Base-by-base conservation (phyloP, 2,113 vertebrate genomes). In the Crotalus helleri region DNA sequence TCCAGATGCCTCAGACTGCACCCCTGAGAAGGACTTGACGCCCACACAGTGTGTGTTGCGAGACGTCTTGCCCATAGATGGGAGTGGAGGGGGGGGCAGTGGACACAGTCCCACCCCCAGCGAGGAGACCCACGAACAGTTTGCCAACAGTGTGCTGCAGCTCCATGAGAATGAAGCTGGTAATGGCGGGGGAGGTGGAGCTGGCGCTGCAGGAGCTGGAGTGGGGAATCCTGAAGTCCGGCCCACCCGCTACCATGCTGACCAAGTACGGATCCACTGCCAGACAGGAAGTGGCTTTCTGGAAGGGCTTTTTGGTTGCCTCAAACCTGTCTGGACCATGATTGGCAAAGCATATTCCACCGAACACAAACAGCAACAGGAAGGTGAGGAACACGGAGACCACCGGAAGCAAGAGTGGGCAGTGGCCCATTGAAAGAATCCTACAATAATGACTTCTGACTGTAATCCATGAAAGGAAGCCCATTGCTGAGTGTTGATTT, bases 321-420 rank as follows among this genome's bases (percentile, higher is more conserved):
- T 99, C 88, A 98, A 98, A 87, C 99, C 99, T 8, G 99, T 99
- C 93, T 99, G 99, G 99, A 99, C 98, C 91, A 99, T 99, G 98
- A 99, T 99, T 23, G 99, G 99, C 95, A 99, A 99, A 96, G 98
- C 99, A 19, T 99, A 99, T 96, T 98, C 98, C 87, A 99, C 98
- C 0, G 99, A 99, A 92, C 98, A 99, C 98, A 99, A 99, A 93
- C 98, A 99, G 53, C 97, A 97, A 88, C 97, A 98, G 53, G 98
- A 99, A 94, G 99, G 99, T 99, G 96, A 96, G 98, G 2, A 39
- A 57, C 2, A 7, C 4, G 53, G 89, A 24, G 13, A 17, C 5
- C 26, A 15, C 19, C 4, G 5, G 15, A 3, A 2, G 12, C 12
- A 15, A 19, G 92, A 17, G 1, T 0, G 23, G 87, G 26, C 5